Conservation (phyloP, 2,113 vertebrate species). For the Struthio camelus region DNA sequence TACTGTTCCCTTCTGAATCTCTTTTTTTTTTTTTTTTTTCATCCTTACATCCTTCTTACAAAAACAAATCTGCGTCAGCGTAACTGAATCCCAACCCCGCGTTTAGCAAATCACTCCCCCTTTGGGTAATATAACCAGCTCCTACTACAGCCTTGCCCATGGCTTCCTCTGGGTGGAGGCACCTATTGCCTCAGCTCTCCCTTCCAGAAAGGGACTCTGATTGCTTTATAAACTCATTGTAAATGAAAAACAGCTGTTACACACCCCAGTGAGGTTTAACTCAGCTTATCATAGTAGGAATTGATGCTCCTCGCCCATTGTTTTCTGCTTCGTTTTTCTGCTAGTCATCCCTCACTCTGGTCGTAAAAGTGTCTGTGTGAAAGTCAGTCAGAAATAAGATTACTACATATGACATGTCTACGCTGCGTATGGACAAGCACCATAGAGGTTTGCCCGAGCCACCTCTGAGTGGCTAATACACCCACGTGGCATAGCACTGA, state of each 20-base stretch:
- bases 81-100: background rate
- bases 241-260: background rate
- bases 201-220: background rate
- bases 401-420: background rate
- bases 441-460: background rate
- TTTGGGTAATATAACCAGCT: background rate
- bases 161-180: background rate
- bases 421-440: background rate
- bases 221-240: background rate
- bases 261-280: background rate
- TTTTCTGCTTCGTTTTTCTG: background rate
- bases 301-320: background rate
- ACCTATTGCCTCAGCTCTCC: background rate
- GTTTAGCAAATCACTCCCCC: background rate
- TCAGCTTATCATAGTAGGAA: background rate
- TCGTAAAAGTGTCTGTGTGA: background rate
- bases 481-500: background rate
- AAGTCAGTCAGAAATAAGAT: background rate
- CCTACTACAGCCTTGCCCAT: background rate
- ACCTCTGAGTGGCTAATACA: accelerated
- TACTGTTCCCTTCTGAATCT: background rate
- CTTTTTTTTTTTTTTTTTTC: accelerated
- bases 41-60: background rate
- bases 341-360: background rate
- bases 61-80: background rate